Evolutionary conservation across 2,888 invertebrate genomes (phyloP), one percentile per base, ranked within the genome.

Genomic region (Scaptomyza reducta): DNA sequence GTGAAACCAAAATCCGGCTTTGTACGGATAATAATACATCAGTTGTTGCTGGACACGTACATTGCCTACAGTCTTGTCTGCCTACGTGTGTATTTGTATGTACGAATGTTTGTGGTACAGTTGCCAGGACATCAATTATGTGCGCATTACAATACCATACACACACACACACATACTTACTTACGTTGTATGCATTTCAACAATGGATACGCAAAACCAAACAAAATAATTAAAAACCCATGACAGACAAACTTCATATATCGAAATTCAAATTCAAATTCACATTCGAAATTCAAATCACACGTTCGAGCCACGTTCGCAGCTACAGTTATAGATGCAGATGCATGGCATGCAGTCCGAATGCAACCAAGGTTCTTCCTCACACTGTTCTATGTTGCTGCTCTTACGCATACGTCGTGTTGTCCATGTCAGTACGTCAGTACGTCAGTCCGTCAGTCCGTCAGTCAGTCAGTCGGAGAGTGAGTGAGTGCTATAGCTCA

Each of bases 151-250:
- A 69, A 66, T 65, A 62, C 67, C 69, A n/a, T n/a, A 53, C 66
- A 64, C 46, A 73, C 41, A 58, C 47, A 11, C 54, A 59, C 57
- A 31, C 50, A 38, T 5, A 50, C 27, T 40, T 31, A 47, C 18
- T 33, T 6, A 7, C 14, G 7, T 50, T 33, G 14, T 14, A 66
- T 38, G 44, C 33, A 65, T 65, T 41, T 56, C 45, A 64, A 77
- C 64, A 77, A 69, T 74, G 58, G 51, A 18, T 45, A 33, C 47
- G 50, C 40, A 66, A 70, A 78, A 68, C 70, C 85, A 71, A 82
- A 85, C 82, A 81, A 87, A 87, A 87, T 85, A 87, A 87, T 87
- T 87, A 85, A 82, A 82, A 82, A 64, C 70, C 73, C 64, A 70
- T 78, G 87, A 81, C 78, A 69, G 25, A 72, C 53, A 65, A 63